Base-by-base conservation (phyloP, 2,888 invertebrate genomes). In the Calliopum simillimum region DNA sequence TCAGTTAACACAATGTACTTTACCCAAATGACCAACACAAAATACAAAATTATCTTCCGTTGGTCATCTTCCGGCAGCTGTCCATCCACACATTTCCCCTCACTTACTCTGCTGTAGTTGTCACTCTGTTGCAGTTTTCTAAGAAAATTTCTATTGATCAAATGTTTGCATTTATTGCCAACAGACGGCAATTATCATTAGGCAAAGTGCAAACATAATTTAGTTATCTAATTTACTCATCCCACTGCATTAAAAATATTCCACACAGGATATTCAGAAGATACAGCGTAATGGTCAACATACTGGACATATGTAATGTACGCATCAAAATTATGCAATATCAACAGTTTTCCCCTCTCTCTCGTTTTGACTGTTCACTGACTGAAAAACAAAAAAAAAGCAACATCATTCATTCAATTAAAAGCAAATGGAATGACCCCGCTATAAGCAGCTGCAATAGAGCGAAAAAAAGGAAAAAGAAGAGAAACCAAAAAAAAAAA, bases 141-240 rank as follows among this genome's bases (percentile, higher is more conserved):
- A 19, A 49, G 8, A 23, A 56, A 19, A 16, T 46, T 33, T 8
- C 33, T 33, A 8, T 8, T 41, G 33, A 33, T 64, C 33, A 43
- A 21, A 13, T n/a, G 44, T 55, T 51, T 14, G 6, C 33, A 1
- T n/a, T 33, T 49, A 63, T 63, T 62, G 62, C 25, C 25, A 64
- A 64, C 43, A 21, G 13, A 21, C 8, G 53, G 59, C 70, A 72
- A 70, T 72, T 72, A 72, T 67, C 72, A 65, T 72, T 70, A 68
- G 59, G 51, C 68, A 59, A 46, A 63, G 49, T 59, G 68, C 71
- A 59, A 63, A 68, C 65, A 70, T 33, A 44, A 68, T 55, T 69
- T 43, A 51, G 70, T 70, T 68, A 69, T 68, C 67, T 70, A 58
- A 70, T 70, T 67, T 67, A 69, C 67, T 33, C 62, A 61, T 13